Base-by-base conservation (phyloP, 1,140 invertebrate species). In the Forficula auricularia region DNA sequence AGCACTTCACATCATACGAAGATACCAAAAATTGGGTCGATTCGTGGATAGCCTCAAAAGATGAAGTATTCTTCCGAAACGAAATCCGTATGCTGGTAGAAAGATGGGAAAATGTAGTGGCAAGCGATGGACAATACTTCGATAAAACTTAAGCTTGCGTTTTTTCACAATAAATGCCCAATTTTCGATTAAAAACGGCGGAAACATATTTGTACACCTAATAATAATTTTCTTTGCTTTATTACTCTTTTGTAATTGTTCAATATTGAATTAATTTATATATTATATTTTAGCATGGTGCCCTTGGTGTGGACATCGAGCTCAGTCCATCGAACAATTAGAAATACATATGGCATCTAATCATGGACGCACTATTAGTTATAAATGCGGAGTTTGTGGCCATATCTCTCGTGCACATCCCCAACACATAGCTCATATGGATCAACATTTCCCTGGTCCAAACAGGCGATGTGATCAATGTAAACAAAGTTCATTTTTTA, bases 371-470 rank as follows among this genome's bases (percentile, higher is more conserved):
- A 68, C 71, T 56, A 63, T 70, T 12, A 66, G 68, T n/a, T 74
- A 72, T 48, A 65, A 67, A 40, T 79, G 76, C 57, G 64, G 66
- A 20, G 52, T 75, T 19, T 79, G 77, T 59, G 59, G 65, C 14
- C 77, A 74, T 57, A 68, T 70, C 27, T 72, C 71, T 46, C 68
- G 69, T 49, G 77, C 71, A 63, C 75, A 73, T 51, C 62, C 68
- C 19, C 64, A 70, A 45, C 79, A 74, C 56, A 72, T 72, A 50
- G 58, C 61, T 31, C 77, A 80, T 53, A 72, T 77, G 67, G 73
- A 69, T 51, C 59, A 52, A 15, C 72, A 77, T 56, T 76, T 73
- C 56, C 53, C 60, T 14, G 74, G 74, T 10, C 75, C 75, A 16
- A 73, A 73, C 19, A 77, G 66, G 53, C 61, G 62, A 40, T 79